phyloP scores from a whole-genome alignment of 2,797 vertebrate genomes.

The Agapornis canus region DNA sequence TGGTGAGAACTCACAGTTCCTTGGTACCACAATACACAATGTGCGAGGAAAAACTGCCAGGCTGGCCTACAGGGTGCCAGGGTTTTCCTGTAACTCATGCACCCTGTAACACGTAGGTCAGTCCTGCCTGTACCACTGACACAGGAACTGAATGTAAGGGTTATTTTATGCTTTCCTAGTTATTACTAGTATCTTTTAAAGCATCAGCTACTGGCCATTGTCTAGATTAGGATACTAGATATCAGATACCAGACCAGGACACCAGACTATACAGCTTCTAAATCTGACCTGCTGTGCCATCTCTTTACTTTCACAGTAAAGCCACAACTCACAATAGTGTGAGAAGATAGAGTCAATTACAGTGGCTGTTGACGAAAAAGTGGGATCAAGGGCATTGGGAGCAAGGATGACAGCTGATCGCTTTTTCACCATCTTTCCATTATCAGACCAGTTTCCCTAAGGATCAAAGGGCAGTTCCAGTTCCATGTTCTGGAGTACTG shows the following conservation, averaged over 20 bases:
- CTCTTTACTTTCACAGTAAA: not conserved
- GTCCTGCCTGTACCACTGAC: not conserved
- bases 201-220: not conserved
- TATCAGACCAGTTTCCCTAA: not conserved
- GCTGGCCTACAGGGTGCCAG: not conserved
- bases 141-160: not conserved
- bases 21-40: not conserved
- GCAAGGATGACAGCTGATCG: not conserved
- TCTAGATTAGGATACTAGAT: not conserved
- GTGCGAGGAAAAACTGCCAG: not conserved
- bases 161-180: not conserved
- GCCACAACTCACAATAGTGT: not conserved
- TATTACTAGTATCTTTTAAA: not conserved
- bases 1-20: not conserved
- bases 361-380: not conserved
- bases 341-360: not conserved
- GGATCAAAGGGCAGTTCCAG: not conserved
- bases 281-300: not conserved
- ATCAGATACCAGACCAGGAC: not conserved
- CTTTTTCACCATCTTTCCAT: not conserved
- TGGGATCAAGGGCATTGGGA: not conserved
- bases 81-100: not conserved
- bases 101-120: not conserved
- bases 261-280: not conserved
- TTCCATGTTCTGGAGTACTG: not conserved